Evolutionary conservation across 2,797 vertebrate genomes (phyloP).

Genomic region (Coranthus polyacanthus): DNA sequence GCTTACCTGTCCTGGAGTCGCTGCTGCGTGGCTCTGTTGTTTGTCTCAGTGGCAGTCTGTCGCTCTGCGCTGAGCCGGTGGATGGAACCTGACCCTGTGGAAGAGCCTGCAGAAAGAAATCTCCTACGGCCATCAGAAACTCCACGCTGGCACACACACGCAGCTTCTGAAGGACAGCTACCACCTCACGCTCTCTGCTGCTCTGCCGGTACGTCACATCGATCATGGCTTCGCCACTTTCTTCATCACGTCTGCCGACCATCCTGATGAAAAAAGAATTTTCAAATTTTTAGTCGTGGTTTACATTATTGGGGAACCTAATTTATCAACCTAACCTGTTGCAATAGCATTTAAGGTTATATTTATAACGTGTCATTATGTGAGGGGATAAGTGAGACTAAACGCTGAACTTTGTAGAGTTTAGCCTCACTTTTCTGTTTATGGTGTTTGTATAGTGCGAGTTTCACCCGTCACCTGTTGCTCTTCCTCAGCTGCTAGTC

Average conservation of each 20-base stretch:
- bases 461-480: too few species aligned
- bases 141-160: slow-evolving; percentile 95
- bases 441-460: too few species aligned
- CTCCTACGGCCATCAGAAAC: slow-evolving; percentile 93
- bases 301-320: too few species aligned
- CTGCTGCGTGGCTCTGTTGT: slow-evolving; percentile 72
- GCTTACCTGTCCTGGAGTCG: slow-evolving; percentile 68
- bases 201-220: slow-evolving; percentile 89
- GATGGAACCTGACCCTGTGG: slow-evolving; percentile 72
- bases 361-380: too few species aligned
- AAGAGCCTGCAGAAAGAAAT: slow-evolving; percentile 95
- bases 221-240: slow-evolving; percentile 86
- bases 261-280: slow-evolving; percentile 84
- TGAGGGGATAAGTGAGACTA: too few species aligned
- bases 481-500: too few species aligned
- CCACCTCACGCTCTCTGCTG: slow-evolving; percentile 78
- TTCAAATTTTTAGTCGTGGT: too few species aligned
- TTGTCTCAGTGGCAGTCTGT: slow-evolving; percentile 84
- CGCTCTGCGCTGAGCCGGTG: rapidly evolving
- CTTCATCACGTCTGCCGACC: slow-evolving; percentile 88
- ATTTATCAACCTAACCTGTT: too few species aligned
- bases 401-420: too few species aligned
- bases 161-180: slow-evolving; percentile 91
- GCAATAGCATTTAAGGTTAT: too few species aligned
- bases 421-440: too few species aligned